Evolutionary conservation across 2,888 invertebrate genomes (phyloP), one percentile per base, ranked within the genome.

Genomic region (Arge pagana): DNA sequence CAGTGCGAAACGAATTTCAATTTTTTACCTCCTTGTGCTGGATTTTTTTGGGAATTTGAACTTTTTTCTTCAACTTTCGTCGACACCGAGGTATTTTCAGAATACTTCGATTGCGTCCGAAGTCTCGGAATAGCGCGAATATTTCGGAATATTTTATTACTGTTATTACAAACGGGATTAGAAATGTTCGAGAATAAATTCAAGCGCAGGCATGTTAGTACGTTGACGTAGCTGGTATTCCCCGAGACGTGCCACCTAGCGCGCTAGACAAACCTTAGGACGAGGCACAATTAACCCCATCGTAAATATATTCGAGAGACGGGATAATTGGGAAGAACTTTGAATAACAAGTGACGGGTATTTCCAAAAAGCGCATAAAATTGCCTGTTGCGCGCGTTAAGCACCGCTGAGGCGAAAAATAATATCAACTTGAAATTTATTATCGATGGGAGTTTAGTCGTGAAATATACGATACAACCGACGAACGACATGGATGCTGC

Each of bases 241-340:
- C 19, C 42, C 30, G 11, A 30, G 7, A 30, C 31, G 11, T 16
- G 16, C 42, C 42, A 28, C 42, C 42, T 11, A 18, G 16, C 7
- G 42, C 18, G 42, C 13, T 15, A 30, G 30, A 42, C 42, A 42
- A 42, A 42, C 42, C 30, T 7, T 4, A 10, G 19, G 42, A 21
- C 31, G 42, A 30, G 24, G 18, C 42, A n/a, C 42, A 23, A 42
- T 42, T 19, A 42, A 42, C 28, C 42, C 42, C 18, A 42, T 42
- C 19, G 30, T 42, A 42, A 42, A 42, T 42, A 42, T 11, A n/a
- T 11, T n/a, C 26, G n/a, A 26, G 16, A 42, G 18, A 8, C 13
- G 18, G 13, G 16, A 13, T n/a, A 10, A n/a, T 8, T 1, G 18
- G 11, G 21, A 42, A 42, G 31, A 42, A 13, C 30, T 18, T 42